These are phyloP conservation scores for Eulimnadia texana DNA, from an alignment of 1,140 invertebrate genomes.

Conservation along the genomic window DNA sequence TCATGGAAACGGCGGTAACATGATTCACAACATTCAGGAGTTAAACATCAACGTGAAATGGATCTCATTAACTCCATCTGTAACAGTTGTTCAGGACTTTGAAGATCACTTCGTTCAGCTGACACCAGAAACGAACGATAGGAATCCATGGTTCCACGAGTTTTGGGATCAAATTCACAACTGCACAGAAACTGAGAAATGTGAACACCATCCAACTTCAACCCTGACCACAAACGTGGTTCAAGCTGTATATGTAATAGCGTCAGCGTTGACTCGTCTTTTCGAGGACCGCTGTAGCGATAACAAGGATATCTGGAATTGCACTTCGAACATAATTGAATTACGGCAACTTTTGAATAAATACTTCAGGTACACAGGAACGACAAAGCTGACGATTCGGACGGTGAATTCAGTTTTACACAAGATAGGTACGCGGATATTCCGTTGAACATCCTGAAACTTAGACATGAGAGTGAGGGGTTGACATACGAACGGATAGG, in stretches of 20 bases:
- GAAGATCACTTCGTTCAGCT: constrained; percentile 23
- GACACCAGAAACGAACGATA: constrained; percentile 24
- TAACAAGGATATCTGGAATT: not conserved
- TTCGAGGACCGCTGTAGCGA: constrained; percentile 24
- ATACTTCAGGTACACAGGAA: constrained; percentile 24
- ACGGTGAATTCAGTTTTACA: constrained; percentile 27
- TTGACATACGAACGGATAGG: not conserved
- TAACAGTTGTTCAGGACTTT: constrained; percentile 23
- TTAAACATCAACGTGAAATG: not conserved
- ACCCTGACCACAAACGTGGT: constrained; percentile 29
- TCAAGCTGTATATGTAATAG: constrained; percentile 27
- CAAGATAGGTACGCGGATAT: constrained; percentile 29
- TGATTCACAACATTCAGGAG: not conserved
- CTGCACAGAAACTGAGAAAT: constrained; percentile 22
- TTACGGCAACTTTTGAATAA: constrained; percentile 22
- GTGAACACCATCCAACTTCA: constrained; percentile 18
- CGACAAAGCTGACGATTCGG: constrained; percentile 23
- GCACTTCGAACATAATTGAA: not conserved
- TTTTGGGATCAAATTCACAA: constrained; percentile 27
- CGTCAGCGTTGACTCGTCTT: constrained; percentile 24
- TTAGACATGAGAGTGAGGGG: not conserved
- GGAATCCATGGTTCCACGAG: constrained; percentile 33
- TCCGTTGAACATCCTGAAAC: constrained; percentile 27
- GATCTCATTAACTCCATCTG: not conserved
- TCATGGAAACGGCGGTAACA: constrained; percentile 14